A percentile compares a stretch with the other conserved stretches of the same genome.
phyloP scores from a whole-genome alignment of 1,140 invertebrate genomes.

The Atta colombica region DNA sequence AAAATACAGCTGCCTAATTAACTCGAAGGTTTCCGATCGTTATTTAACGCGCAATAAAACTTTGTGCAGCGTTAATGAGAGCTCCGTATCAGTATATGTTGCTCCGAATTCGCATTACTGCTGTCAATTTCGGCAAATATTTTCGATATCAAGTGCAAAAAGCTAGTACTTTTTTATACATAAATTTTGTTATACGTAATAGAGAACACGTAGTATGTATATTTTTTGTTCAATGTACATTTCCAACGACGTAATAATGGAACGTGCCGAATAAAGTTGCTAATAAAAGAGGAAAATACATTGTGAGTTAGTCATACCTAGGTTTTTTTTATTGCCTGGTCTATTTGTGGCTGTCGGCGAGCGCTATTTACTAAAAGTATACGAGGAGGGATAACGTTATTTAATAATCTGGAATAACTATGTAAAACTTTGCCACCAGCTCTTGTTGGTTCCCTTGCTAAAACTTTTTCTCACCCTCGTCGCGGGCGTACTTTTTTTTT shows the following conservation, averaged over 20 bases:
- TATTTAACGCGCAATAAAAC: conserved; percentile 41
- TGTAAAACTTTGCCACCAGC: conserved; percentile 74
- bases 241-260: conserved; percentile 12
- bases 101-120: not conserved
- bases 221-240: not conserved
- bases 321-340: conserved; percentile 45
- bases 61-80: not conserved
- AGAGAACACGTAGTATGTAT: no score
- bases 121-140: conserved; percentile 30
- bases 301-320: conserved; percentile 27
- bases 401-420: conserved; percentile 80
- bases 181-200: no score
- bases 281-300: conserved; percentile 56
- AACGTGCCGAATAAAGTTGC: conserved; percentile 46
- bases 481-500: conserved; percentile 29
- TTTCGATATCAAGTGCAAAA: not conserved
- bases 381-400: conserved; percentile 70
- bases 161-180: not conserved
- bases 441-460: conserved; percentile 40
- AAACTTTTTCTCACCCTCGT: conserved; percentile 65
- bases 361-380: conserved; percentile 63
- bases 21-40: conserved; percentile 39
- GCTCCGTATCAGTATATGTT: not conserved
- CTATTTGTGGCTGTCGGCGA: conserved; percentile 48
- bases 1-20: conserved; percentile 42